These are phyloP conservation scores for Marmota monax DNA, from an alignment of 2,113 vertebrate species.

Conservation along the genomic window DNA sequence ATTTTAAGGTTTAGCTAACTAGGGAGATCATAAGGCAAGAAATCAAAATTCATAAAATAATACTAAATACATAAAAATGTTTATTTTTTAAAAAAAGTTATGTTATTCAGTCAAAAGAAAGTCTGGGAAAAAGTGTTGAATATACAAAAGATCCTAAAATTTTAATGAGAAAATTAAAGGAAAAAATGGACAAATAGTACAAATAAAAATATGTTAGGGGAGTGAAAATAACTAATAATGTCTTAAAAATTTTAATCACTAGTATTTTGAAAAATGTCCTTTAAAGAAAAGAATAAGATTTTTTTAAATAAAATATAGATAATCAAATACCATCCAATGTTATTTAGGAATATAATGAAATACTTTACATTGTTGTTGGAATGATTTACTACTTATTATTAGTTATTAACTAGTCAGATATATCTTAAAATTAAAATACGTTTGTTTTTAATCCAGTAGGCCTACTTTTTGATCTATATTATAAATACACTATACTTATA, in stretches of 20 bases:
- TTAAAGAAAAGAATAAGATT: background rate
- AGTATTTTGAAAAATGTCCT: background rate
- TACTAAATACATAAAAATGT: background rate
- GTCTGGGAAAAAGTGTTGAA: background rate
- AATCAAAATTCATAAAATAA: background rate
- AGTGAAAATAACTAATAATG: background rate
- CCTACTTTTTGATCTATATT: background rate
- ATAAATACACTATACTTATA: background rate
- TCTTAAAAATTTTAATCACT: background rate
- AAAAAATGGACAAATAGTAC: background rate
- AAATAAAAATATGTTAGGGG: background rate
- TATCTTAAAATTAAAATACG: background rate
- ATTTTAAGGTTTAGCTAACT: background rate
- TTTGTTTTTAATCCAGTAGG: background rate
- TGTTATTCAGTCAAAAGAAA: slow-evolving; percentile 1
- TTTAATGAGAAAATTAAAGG: background rate
- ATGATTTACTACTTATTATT: background rate
- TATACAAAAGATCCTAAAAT: background rate
- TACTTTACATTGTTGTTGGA: background rate
- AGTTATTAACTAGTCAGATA: background rate
- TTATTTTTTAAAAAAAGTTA: background rate
- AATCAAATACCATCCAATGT: background rate
- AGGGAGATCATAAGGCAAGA: background rate
- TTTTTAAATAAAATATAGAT: background rate
- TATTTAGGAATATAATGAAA: background rate